Evolutionary conservation across 2,797 vertebrate genomes (phyloP).

Genomic region (Crotalus adamanteus): DNA sequence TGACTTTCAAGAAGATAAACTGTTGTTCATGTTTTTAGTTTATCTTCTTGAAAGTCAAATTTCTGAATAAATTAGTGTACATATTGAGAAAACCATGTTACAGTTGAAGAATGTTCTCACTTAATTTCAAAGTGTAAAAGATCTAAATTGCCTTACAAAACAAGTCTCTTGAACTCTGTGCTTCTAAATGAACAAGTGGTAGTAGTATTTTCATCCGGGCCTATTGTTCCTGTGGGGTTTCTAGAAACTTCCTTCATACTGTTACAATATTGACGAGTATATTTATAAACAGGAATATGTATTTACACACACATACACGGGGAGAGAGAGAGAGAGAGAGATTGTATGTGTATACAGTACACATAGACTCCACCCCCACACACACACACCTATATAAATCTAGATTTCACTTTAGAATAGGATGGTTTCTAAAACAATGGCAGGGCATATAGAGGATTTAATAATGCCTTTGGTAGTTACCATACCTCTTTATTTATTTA

Average conservation of each 20-base stretch:
- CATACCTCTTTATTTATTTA: not conserved
- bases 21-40: not conserved
- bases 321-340: not conserved
- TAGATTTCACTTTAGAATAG: not conserved
- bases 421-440: not conserved
- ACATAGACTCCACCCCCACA: not conserved
- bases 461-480: not conserved
- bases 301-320: not conserved
- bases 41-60: not conserved
- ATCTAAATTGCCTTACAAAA: not conserved
- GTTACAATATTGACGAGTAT: not conserved
- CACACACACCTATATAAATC: not conserved
- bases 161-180: not conserved
- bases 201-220: not conserved
- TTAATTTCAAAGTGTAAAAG: not conserved
- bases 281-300: not conserved
- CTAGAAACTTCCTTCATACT: not conserved
- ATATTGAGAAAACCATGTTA: not conserved
- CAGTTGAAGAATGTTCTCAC: not conserved
- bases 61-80: not conserved
- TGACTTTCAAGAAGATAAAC: not conserved
- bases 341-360: not conserved
- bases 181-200: not conserved
- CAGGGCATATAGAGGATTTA: not conserved
- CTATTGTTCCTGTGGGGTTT: not conserved